Base-by-base conservation (phyloP, 2,888 invertebrate genomes). In the Psococerastis gibbosa region DNA sequence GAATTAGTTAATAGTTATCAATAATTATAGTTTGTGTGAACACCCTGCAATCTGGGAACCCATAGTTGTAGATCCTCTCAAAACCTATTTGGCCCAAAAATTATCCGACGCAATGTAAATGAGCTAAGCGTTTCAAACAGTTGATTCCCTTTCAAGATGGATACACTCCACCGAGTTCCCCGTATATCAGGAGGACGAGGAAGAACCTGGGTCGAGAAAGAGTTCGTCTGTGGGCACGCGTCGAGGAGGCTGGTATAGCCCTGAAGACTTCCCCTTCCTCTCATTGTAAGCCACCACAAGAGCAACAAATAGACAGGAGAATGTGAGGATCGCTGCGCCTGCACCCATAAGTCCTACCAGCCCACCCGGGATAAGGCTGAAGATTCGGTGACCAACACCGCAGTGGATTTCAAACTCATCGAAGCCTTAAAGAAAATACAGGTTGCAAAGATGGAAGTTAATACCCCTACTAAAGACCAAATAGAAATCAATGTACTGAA, bases 61-160 rank as follows among this genome's bases (percentile, higher is more conserved):
- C n/a, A n/a, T n/a, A n/a, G n/a, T n/a, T n/a, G n/a, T n/a, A n/a
- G n/a, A n/a, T n/a, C n/a, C n/a, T n/a, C n/a, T n/a, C n/a, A n/a
- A n/a, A n/a, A n/a, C n/a, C n/a, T n/a, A n/a, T n/a, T n/a, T n/a
- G n/a, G n/a, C n/a, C n/a, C n/a, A n/a, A n/a, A n/a, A n/a, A n/a
- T n/a, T n/a, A n/a, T n/a, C n/a, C n/a, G n/a, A n/a, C n/a, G n/a
- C n/a, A n/a, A n/a, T n/a, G n/a, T n/a, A n/a, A n/a, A n/a, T n/a
- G n/a, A n/a, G n/a, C n/a, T n/a, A n/a, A n/a, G n/a, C n/a, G n/a
- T 42, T 23, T 79, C 77, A 83, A 71, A 88, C 87, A 57, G 87
- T 87, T 61, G 87, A 87, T 69, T 87, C 87, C 63, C 85, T 78
- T 68, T 88, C 87, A 68, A 87, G 82, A 66, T 85, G 84, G 60